Percentiles rank a stretch among this genome's conserved stretches.
Evolutionary conservation across 2,888 invertebrate species (phyloP).

Genomic region (Chamaedrilus cognettii): DNA sequence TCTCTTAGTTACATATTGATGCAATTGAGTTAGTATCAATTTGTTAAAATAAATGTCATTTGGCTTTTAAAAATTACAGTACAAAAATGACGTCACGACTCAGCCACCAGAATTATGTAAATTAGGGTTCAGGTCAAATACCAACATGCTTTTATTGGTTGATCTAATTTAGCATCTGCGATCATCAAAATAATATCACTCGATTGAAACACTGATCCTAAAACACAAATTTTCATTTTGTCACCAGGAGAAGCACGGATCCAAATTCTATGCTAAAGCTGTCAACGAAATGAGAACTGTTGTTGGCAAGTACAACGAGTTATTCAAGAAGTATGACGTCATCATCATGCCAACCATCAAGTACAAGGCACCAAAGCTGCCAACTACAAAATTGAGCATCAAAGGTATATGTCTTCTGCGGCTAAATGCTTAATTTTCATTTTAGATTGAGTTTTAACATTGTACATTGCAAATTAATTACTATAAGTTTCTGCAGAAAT

Average conservation of each 20-base stretch:
- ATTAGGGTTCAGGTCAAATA: too few species aligned
- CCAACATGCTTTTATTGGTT: too few species aligned
- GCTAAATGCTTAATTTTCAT: neutral
- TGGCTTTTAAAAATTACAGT: too few species aligned
- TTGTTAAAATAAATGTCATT: too few species aligned
- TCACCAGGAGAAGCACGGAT: slow-evolving; percentile 28
- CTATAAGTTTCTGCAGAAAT: neutral
- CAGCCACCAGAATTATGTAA: too few species aligned
- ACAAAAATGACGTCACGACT: too few species aligned
- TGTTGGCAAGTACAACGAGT: slow-evolving; percentile 39
- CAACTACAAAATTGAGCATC: slow-evolving; percentile 16
- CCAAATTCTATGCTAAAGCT: slow-evolving; percentile 34
- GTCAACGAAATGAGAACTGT: slow-evolving; percentile 37
- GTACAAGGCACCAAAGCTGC: slow-evolving; percentile 32
- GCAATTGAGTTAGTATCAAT: too few species aligned
- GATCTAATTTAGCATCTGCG: too few species aligned
- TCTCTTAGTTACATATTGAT: too few species aligned
- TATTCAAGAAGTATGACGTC: slow-evolving; percentile 42
- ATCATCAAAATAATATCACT: too few species aligned
- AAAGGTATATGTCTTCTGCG: slow-evolving; percentile 21
- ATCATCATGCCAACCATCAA: slow-evolving; percentile 46
- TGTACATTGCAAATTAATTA: neutral
- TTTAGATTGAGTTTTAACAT: neutral
- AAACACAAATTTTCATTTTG: neutral
- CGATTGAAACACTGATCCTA: too few species aligned